Conservation (phyloP, 1,140 invertebrate genomes). For the Limonius californicus region DNA sequence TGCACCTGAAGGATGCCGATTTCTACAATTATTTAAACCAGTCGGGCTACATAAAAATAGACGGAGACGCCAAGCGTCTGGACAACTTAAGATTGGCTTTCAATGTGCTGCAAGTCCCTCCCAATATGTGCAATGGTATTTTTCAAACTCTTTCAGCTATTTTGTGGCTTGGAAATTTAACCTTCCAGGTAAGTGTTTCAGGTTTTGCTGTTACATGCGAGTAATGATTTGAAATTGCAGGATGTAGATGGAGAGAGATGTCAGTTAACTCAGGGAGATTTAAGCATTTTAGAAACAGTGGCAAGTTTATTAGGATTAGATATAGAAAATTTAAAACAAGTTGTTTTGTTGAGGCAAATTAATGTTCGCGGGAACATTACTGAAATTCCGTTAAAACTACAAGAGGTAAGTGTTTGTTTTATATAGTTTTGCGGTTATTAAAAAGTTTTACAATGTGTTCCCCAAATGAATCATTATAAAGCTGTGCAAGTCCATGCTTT, state of each 20-base stretch:
- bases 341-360: constrained; percentile 84
- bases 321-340: constrained; percentile 69
- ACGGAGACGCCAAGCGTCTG: constrained; percentile 75
- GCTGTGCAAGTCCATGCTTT: too few species aligned
- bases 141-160: constrained; percentile 88
- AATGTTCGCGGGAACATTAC: constrained; percentile 94
- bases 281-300: constrained; percentile 71
- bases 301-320: constrained; percentile 78
- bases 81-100: constrained; percentile 86
- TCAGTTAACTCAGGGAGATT: constrained; percentile 68
- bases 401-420: constrained; percentile 72
- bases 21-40: constrained; percentile 77
- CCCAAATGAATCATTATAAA: too few species aligned
- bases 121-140: constrained; percentile 85
- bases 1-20: constrained; percentile 67
- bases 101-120: constrained; percentile 81
- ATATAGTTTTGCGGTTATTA: too few species aligned
- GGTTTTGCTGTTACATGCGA: background rate
- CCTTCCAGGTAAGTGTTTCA: constrained; percentile 60
- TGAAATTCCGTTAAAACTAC: constrained; percentile 87
- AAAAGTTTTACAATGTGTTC: too few species aligned
- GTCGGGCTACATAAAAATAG: constrained; percentile 68
- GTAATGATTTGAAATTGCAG: too few species aligned
- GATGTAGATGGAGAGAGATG: constrained; percentile 89
- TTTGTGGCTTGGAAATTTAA: constrained; percentile 88